Percentiles rank a stretch among this genome's conserved stretches.
Conservation (phyloP, 2,888 invertebrate species). For the Chaetogeoica ovagalla region DNA sequence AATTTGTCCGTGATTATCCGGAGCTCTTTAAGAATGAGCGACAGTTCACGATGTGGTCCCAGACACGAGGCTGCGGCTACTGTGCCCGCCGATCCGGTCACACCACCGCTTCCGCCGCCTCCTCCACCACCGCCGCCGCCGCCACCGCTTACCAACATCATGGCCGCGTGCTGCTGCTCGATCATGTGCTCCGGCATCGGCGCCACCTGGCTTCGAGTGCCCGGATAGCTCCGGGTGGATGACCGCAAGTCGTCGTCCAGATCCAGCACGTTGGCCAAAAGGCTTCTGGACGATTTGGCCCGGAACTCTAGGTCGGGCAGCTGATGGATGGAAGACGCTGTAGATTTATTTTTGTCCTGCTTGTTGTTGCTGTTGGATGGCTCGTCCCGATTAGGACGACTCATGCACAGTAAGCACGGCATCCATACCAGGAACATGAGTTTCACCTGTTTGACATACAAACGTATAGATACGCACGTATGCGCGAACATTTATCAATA, state of each 20-base stretch:
- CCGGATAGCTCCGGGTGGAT: slow-evolving; percentile 57
- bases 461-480: background rate
- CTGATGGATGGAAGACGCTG: slow-evolving; percentile 61
- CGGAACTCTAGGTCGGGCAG: slow-evolving; percentile 84
- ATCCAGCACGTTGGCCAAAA: slow-evolving; percentile 94
- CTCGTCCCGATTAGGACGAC: slow-evolving; percentile 66
- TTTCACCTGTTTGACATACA: slow-evolving; percentile 68
- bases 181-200: slow-evolving; percentile 59
- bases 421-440: slow-evolving; percentile 95
- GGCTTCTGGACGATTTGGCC: slow-evolving; percentile 90
- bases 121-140: slow-evolving; percentile 61
- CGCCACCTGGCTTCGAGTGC: slow-evolving; percentile 56
- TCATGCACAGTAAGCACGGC: slow-evolving; percentile 95
- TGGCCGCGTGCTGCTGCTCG: slow-evolving; percentile 55
- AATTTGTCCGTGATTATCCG: slow-evolving; percentile 91
- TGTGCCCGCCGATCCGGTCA: slow-evolving; percentile 64
- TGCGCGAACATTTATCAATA: too few relatives aligned
- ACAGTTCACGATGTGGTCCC: slow-evolving; percentile 90
- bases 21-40: slow-evolving; percentile 91
- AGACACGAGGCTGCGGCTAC: slow-evolving; percentile 70
- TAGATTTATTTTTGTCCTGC: slow-evolving; percentile 65
- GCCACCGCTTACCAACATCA: slow-evolving; percentile 60
- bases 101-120: slow-evolving; percentile 69
- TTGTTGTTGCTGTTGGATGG: slow-evolving; percentile 63
- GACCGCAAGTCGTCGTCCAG: slow-evolving; percentile 91